Evolutionary conservation across 1,140 invertebrate species (phyloP), one percentile per base, ranked within the genome.

Genomic region (Musca vetustissima): DNA sequence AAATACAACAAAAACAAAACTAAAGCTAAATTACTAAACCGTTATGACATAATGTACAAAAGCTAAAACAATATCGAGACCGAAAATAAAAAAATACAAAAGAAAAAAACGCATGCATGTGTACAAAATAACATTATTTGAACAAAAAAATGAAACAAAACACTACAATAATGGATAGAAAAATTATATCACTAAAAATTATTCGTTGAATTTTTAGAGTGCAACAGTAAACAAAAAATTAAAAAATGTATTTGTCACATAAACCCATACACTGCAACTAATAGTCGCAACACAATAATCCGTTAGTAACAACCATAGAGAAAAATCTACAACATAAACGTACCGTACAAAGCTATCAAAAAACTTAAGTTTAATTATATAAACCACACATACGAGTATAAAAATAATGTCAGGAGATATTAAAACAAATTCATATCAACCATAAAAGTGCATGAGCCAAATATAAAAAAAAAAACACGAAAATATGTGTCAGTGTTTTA

Each of bases 361-460:
- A 55, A 55, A 55, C n/a, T 21, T 13, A 21, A 9, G 52, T 55
- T 22, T 55, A 55, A 24, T 55, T 22, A 24, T 43, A 43, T 55
- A 22, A 55, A 55, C 21, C 22, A 11, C n/a, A n/a, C n/a, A n/a
- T n/a, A n/a, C n/a, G 22, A 55, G 11, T 15, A 22, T 55, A 55
- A n/a, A n/a, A n/a, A 55, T 55, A 24, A 55, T 55, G 52, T 22
- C 21, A 55, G 22, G 17, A 55, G 52, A 24, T 4, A 55, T 22
- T 22, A 43, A 43, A 43, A 43, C 36, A 55, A 55, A 55, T 21
- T 55, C 52, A 55, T 22, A 55, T 55, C 52, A 55, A 24, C 52
- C 52, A 55, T 55, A 55, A 55, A 55, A 21, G 21, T 52, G 50
- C 50, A 55, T 55, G 15, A 24, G 24, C 28, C 8, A 43, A 55